Evolutionary conservation across 64 coral and sea anemone species (phyloP).

Genomic region (Acropora tenuis): DNA sequence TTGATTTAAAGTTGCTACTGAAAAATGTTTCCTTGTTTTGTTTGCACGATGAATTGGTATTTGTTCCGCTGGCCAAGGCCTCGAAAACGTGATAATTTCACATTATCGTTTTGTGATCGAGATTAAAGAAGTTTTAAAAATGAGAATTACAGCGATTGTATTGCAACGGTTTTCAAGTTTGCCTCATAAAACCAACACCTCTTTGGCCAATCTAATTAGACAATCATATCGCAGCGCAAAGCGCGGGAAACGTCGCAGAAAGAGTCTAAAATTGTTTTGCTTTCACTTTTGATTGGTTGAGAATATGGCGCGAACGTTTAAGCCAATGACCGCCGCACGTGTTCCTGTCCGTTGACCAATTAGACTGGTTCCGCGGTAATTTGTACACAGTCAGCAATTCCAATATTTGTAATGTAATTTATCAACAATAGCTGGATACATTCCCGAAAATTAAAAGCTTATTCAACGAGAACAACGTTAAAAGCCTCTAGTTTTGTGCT

Average conservation of each 20-base stretch:
- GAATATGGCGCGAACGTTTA: too few relatives aligned
- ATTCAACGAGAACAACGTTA: not conserved
- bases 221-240: too few relatives aligned
- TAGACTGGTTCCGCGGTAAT: not conserved
- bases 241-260: too few relatives aligned
- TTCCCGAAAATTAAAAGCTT: not conserved
- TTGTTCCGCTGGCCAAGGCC: too few relatives aligned
- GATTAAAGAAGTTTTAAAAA: not conserved
- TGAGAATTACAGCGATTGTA: not conserved
- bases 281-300: too few relatives aligned
- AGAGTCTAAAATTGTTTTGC: too few relatives aligned
- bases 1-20: too few relatives aligned
- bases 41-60: not conserved
- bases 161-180: too few relatives aligned
- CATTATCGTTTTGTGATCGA: not conserved
- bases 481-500: not conserved
- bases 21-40: not conserved
- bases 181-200: too few relatives aligned
- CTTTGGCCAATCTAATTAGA: too few relatives aligned
- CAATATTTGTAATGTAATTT: not conserved
- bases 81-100: not conserved
- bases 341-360: not conserved
- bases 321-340: too few relatives aligned
- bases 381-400: not conserved
- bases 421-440: not conserved